These are phyloP conservation scores for Metopolophium dirhodum DNA, from an alignment of 1,140 invertebrate species.

Conservation along the genomic window DNA sequence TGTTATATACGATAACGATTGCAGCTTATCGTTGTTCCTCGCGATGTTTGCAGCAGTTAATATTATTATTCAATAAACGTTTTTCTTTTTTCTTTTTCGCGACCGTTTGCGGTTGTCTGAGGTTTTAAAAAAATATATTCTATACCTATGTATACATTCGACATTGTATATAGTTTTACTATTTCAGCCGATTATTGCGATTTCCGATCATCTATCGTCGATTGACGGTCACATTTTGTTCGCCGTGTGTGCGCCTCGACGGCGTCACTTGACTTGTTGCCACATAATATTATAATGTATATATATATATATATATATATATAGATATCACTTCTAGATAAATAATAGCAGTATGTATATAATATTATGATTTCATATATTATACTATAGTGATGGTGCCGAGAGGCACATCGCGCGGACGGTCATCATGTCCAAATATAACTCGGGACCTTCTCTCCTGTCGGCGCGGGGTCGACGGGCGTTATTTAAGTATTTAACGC, in stretches of 20 bases:
- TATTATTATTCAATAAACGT: background rate
- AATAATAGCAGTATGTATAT: background rate
- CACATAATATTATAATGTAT: background rate
- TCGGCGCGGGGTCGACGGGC: background rate
- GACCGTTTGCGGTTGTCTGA: background rate
- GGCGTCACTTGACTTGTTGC: background rate
- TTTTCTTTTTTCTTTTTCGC: background rate
- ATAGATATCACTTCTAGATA: background rate
- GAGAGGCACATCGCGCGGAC: background rate
- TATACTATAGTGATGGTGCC: background rate
- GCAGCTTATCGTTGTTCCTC: background rate
- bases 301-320: background rate
- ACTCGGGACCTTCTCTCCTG: background rate
- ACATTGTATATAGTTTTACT: background rate
- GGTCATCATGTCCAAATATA: background rate
- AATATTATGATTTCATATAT: background rate
- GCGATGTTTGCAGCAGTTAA: background rate
- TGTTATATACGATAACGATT: background rate
- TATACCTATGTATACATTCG: too few species aligned
- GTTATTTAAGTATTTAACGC: constrained; percentile 12
- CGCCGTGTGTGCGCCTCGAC: background rate
- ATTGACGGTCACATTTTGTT: background rate
- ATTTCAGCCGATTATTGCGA: background rate
- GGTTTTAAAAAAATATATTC: background rate
- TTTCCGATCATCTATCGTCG: background rate